phyloP scores from a whole-genome alignment of 2,113 vertebrate genomes.

The Trochalopteron elliotii region DNA sequence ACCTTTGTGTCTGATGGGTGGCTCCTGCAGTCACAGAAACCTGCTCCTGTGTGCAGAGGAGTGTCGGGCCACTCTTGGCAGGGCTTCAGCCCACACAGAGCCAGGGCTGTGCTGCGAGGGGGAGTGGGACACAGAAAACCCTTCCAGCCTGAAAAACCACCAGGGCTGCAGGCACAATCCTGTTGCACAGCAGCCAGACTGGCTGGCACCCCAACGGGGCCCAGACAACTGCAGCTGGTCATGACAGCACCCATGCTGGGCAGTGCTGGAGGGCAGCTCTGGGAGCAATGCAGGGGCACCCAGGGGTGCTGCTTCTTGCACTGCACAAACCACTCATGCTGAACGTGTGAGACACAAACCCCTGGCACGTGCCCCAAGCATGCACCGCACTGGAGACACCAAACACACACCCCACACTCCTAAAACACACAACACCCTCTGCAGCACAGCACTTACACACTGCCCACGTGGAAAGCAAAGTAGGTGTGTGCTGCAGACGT shows the following conservation, averaged over 20 bases:
- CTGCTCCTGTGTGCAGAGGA: too few species aligned
- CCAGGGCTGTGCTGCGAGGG: background rate
- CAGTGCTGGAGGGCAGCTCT: background rate
- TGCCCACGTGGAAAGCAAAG: background rate
- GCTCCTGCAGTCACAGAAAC: background rate
- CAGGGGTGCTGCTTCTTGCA: background rate
- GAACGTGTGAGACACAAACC: background rate
- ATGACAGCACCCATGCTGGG: conserved; percentile 76
- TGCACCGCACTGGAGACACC: background rate
- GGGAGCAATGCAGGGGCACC: background rate
- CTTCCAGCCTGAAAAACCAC: conserved; percentile 46
- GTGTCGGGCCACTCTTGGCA: too few species aligned
- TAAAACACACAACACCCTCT: too few species aligned
- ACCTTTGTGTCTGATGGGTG: rapidly evolving
- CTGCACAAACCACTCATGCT: rapidly evolving
- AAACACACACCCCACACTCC: background rate
- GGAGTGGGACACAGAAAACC: background rate
- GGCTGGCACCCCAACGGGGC: conserved; percentile 82
- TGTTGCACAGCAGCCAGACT: conserved; percentile 84
- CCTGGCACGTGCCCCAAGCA: rapidly evolving
- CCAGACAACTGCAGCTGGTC: conserved; percentile 72
- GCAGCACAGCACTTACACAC: background rate
- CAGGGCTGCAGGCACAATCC: conserved; percentile 75
- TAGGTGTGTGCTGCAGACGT: rapidly evolving
- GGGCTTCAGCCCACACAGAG: background rate